Base-by-base conservation (phyloP, 2,888 invertebrate genomes). In the Tetropium fuscum region DNA sequence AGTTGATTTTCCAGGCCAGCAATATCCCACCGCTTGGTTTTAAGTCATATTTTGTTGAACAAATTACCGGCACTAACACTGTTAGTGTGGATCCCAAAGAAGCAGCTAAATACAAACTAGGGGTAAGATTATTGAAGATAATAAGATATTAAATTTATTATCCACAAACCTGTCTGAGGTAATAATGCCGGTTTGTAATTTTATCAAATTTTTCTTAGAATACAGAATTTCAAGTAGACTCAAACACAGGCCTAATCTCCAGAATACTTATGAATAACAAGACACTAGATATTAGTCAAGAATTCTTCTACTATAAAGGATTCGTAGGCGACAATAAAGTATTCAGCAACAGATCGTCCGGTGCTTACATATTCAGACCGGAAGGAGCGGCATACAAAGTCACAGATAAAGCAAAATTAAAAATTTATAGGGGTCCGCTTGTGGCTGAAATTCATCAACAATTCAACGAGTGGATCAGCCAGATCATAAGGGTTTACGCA, bases 231-330 rank as follows among this genome's bases (percentile, higher is more conserved):
- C 34, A 53, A 22, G 62, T 72, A 40, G 86, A 90, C 77, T 76
- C 81, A 3, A 64, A 71, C 0, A 84, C 84, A 0, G 92, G 92
- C 0, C 77, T 84, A 5, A 78, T 92, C 0, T 79, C 82, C 0
- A 78, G 81, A 6, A 78, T 89, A 0, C 80, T 77, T 0, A 79
- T 84, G 2, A 82, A 84, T 3, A 83, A 83, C 1, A 40, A 78
- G 77, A 67, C 77, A 11, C 41, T 80, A 63, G 48, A 78, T 36
- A 11, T 90, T 49, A 70, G 79, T 4, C 92, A 93, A 75, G 85
- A 88, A 1, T 91, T 93, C 74, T 83, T 86, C 15, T 95, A 88
- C 74, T 97, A 96, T 74, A 82, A 86, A 15, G 92, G 88, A 0
- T 86, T 85, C 36, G 79, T 80, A 1, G 94, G 94, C 0, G 84